These are phyloP conservation scores for Pomatostomus ruficeps DNA, from an alignment of 2,113 vertebrate species.

Conservation along the genomic window DNA sequence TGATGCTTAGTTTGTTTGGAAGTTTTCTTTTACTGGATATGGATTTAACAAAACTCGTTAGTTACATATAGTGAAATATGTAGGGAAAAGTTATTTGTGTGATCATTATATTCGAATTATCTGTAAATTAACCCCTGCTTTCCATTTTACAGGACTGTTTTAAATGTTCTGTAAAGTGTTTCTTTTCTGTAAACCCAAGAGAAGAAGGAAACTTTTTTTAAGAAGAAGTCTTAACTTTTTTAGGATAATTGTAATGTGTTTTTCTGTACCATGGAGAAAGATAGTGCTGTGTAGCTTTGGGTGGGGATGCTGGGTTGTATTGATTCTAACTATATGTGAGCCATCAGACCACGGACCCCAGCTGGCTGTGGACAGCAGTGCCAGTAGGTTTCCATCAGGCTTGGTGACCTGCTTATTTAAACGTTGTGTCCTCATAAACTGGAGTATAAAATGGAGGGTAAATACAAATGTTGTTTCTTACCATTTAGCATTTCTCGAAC, in stretches of 20 bases:
- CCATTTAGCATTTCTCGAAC: background rate
- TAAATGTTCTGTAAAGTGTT: background rate
- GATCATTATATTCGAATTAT: background rate
- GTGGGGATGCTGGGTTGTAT: background rate
- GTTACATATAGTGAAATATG: background rate
- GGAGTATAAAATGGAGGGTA: background rate
- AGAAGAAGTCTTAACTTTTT: background rate
- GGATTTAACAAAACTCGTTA: background rate
- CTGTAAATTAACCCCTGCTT: background rate
- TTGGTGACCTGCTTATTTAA: background rate
- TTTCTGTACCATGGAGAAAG: background rate
- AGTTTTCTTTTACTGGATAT: background rate
- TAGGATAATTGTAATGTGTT: background rate
- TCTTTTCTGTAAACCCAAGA: background rate
- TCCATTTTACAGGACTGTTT: background rate
- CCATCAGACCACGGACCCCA: background rate
- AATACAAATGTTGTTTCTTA: background rate
- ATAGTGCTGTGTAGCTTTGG: background rate
- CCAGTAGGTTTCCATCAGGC: background rate
- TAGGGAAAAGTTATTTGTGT: background rate
- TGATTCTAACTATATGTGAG: background rate
- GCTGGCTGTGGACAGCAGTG: background rate
- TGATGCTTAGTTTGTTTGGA: background rate
- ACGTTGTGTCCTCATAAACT: background rate
- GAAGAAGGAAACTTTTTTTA: background rate